Percentiles rank a stretch among this genome's conserved stretches.
phyloP scores from a whole-genome alignment of 2,113 vertebrate genomes.

The Pituophis catenifer region DNA sequence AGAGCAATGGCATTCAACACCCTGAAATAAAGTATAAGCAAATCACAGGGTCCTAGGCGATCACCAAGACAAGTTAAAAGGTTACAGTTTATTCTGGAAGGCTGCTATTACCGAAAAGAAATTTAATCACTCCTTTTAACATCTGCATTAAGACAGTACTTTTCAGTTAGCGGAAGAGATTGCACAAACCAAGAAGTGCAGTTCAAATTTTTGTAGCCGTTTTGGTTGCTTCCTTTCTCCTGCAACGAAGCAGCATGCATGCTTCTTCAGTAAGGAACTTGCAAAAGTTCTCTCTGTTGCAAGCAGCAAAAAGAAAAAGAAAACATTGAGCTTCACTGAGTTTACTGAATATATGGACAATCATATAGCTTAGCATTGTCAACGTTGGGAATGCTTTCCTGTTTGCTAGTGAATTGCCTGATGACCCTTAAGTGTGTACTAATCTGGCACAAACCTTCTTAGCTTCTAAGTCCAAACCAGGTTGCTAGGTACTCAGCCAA shows the following conservation, averaged over 20 bases:
- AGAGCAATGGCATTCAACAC: neutral
- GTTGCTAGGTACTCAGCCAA: neutral
- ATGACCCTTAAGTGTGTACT: neutral
- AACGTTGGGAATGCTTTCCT: neutral
- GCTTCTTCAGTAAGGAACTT: neutral
- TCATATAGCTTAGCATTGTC: neutral
- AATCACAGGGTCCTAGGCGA: neutral
- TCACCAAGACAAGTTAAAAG: neutral
- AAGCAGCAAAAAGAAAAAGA: neutral
- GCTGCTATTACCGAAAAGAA: neutral
- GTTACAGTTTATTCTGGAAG: neutral
- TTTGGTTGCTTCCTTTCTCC: neutral
- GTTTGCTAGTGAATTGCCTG: neutral
- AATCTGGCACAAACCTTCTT: neutral
- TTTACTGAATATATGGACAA: neutral
- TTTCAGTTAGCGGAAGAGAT: neutral
- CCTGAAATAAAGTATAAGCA: neutral
- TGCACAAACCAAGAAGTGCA: neutral
- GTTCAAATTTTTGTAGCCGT: neutral
- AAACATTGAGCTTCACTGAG: neutral
- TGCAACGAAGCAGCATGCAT: neutral
- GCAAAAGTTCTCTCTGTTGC: neutral
- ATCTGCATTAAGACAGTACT: neutral
- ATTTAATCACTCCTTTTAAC: neutral
- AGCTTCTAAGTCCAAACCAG: neutral